These are phyloP conservation scores for Picathartes gymnocephalus DNA, from an alignment of 2,113 vertebrate species.

Conservation along the genomic window DNA sequence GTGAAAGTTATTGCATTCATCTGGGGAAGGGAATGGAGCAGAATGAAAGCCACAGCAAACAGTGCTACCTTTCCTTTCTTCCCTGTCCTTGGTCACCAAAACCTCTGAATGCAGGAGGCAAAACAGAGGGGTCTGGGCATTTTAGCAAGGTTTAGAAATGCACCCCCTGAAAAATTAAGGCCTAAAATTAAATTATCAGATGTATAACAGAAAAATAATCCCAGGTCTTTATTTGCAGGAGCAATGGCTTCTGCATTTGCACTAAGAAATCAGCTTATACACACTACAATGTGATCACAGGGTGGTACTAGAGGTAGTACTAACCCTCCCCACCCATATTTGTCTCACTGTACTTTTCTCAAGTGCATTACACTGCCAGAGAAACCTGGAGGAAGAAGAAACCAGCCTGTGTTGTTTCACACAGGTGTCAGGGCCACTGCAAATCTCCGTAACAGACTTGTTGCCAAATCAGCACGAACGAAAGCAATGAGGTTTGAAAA, in stretches of 20 bases:
- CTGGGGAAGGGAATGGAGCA: not conserved
- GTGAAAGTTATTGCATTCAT: constrained; percentile 3
- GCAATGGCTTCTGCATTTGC: not conserved
- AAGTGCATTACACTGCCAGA: not conserved
- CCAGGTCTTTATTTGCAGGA: not conserved
- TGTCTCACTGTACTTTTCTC: not conserved
- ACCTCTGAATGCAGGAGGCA: not conserved
- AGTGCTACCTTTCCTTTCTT: not conserved
- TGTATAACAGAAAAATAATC: not conserved
- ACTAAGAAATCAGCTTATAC: not conserved
- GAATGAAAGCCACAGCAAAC: not conserved
- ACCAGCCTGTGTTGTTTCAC: not conserved
- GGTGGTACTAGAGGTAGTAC: not conserved
- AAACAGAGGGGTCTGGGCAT: not conserved
- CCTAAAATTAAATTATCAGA: not conserved
- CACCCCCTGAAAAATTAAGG: not conserved
- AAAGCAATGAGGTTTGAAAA: not conserved
- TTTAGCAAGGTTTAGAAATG: not conserved
- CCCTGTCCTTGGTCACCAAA: not conserved
- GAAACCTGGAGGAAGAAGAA: not conserved
- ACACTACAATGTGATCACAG: not conserved
- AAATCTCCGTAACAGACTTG: not conserved
- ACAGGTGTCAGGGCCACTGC: rapidly evolving
- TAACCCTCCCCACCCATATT: not conserved
- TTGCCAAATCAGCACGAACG: not conserved